Percentiles rank a stretch among this genome's conserved stretches.
phyloP scores from a whole-genome alignment of 2,113 vertebrate species.

The Himantopus leucocephalus region DNA sequence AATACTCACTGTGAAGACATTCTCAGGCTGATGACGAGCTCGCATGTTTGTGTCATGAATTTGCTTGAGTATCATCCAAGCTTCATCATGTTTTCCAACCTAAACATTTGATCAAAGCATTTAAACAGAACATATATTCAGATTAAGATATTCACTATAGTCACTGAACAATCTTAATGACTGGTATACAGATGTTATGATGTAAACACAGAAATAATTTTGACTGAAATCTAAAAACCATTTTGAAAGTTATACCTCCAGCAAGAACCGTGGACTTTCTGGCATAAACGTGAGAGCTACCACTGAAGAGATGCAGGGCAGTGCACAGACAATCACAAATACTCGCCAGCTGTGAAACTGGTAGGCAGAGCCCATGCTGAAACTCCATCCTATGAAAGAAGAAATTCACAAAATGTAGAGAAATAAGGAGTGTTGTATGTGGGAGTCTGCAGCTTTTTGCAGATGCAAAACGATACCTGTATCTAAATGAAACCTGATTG shows the following conservation, averaged over 20 bases:
- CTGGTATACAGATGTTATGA: neutral
- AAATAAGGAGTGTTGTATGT: neutral
- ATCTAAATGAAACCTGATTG: neutral
- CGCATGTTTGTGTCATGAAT: conserved; percentile 97
- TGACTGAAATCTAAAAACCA: neutral
- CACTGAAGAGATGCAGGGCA: conserved; percentile 88
- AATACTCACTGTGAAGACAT: conserved; percentile 92
- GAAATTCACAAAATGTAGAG: neutral
- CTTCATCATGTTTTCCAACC: conserved; percentile 93
- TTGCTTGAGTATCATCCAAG: conserved; percentile 96
- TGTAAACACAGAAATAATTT: neutral
- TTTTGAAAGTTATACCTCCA: conserved; percentile 72
- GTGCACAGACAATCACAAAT: conserved; percentile 90
- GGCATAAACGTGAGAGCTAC: conserved; percentile 95
- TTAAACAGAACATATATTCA: neutral
- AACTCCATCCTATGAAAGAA: conserved; percentile 86
- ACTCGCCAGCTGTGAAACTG: conserved; percentile 97
- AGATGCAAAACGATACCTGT: neutral
- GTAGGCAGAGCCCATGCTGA: conserved; percentile 96
- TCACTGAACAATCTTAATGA: neutral
- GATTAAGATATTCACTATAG: neutral
- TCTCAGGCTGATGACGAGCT: conserved; percentile 91
- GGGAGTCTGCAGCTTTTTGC: neutral
- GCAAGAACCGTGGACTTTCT: conserved; percentile 89
- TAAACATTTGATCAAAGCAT: conserved; percentile 49